Evolutionary conservation across 2,113 vertebrate genomes (phyloP).

Genomic region (Felis catus): DNA sequence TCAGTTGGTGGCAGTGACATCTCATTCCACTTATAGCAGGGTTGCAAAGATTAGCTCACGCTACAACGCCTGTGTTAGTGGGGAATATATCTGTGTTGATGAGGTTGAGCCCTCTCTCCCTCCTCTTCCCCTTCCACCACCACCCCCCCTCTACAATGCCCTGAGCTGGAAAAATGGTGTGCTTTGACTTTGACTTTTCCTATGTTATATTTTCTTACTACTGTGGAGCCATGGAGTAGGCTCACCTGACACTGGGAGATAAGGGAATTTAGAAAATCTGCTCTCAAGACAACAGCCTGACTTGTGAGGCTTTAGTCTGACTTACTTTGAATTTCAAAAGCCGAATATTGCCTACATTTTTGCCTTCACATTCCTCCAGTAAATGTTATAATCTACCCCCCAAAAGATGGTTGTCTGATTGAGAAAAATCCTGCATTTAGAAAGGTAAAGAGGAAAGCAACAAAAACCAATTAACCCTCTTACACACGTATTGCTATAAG

Average conservation of each 20-base stretch:
- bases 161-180: neutral
- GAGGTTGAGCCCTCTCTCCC: neutral
- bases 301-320: conserved; percentile 40
- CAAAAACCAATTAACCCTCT: conserved; percentile 30
- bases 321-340: conserved; percentile 63
- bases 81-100: neutral
- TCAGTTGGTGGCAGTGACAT: too few relatives aligned
- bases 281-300: conserved; percentile 28
- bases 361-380: neutral
- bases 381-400: conserved; percentile 1
- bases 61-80: neutral
- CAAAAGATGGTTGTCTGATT: conserved; percentile 22
- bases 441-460: conserved; percentile 57
- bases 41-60: neutral
- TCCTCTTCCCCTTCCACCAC: too few relatives aligned
- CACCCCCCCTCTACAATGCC: neutral
- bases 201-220: neutral
- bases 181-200: neutral
- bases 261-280: conserved; percentile 63
- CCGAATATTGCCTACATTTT: conserved; percentile 33
- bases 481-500: neutral
- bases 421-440: neutral
- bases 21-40: rapidly evolving
- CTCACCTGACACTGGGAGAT: conserved; percentile 47
- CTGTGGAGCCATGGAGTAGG: neutral